A percentile compares a stretch with the other conserved stretches of the same genome.
Evolutionary conservation across 53 echinoderm and acorn worm species (phyloP).

Genomic region (Echinarachnius parma): DNA sequence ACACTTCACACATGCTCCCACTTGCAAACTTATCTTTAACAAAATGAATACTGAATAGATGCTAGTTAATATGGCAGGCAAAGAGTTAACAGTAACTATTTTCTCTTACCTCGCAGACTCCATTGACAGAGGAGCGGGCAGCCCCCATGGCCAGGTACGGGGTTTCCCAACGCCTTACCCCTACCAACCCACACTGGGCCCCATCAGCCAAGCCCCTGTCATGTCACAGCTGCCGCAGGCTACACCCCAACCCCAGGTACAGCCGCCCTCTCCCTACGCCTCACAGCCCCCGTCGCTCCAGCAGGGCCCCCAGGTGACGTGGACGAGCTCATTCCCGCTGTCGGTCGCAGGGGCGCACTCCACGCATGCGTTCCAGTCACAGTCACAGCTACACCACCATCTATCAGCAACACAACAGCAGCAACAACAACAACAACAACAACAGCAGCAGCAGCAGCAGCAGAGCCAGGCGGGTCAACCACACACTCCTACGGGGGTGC

Average conservation of each 20-base stretch:
- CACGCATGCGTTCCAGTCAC: slow-evolving; percentile 74
- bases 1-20: no score
- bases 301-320: slow-evolving; percentile 66
- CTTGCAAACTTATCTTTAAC: no score
- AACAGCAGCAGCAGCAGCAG: slow-evolving; percentile 52
- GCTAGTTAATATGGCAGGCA: no score
- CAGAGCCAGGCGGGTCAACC: slow-evolving; percentile 38
- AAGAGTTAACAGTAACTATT: neutral
- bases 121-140: slow-evolving; percentile 58
- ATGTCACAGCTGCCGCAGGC: slow-evolving; percentile 21
- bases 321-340: slow-evolving; percentile 47
- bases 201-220: slow-evolving; percentile 55
- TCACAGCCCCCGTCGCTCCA: slow-evolving; percentile 65
- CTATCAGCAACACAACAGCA: slow-evolving; percentile 40
- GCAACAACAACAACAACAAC: slow-evolving; percentile 49
- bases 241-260: slow-evolving; percentile 37
- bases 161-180: slow-evolving; percentile 44
- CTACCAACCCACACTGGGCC: slow-evolving; percentile 61
- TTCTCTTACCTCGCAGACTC: slow-evolving; percentile 51
- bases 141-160: slow-evolving; percentile 65
- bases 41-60: no score
- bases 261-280: slow-evolving; percentile 38
- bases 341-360: slow-evolving; percentile 55
- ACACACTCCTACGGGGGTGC: slow-evolving; percentile 43
- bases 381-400: slow-evolving; percentile 67